These are phyloP conservation scores for Bubalus kerabau DNA, from an alignment of 2,113 vertebrate genomes.

Conservation along the genomic window DNA sequence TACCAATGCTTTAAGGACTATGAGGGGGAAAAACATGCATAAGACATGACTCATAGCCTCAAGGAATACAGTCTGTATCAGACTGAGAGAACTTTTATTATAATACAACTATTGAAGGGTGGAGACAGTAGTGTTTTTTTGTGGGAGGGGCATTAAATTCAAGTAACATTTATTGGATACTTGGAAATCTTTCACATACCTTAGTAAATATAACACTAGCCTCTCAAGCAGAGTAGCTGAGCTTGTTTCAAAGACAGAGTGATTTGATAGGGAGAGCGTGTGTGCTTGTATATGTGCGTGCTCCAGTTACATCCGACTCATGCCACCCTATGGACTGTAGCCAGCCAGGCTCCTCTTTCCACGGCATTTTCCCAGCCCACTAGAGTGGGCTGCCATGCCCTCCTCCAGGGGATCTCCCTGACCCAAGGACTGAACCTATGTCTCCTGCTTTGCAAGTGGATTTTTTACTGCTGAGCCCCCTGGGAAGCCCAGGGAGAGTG, in stretches of 20 bases:
- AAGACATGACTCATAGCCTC: not conserved
- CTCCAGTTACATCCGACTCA: not conserved
- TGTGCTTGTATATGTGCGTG: not conserved
- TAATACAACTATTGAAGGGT: not conserved
- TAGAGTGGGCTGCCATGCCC: not conserved
- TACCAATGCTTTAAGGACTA: not conserved
- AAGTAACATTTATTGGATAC: constrained; percentile 2
- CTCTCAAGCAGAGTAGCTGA: not conserved
- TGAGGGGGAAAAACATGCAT: not conserved
- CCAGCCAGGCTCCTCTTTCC: not conserved
- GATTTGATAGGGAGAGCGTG: not conserved
- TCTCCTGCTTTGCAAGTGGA: not conserved
- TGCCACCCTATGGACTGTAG: not conserved
- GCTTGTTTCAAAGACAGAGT: not conserved
- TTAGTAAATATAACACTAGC: not conserved
- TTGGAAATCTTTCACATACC: not conserved
- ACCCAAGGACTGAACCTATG: not conserved
- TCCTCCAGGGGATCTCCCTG: not conserved
- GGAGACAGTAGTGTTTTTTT: not conserved
- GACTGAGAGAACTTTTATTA: not conserved
- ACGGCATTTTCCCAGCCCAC: not conserved
- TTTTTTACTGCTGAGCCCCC: not conserved
- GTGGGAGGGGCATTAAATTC: not conserved
- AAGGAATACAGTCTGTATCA: not conserved
- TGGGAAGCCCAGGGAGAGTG: not conserved